Evolutionary conservation across 1,140 invertebrate species (phyloP), one percentile per base, ranked within the genome.

Genomic region (Calliphora vicina): DNA sequence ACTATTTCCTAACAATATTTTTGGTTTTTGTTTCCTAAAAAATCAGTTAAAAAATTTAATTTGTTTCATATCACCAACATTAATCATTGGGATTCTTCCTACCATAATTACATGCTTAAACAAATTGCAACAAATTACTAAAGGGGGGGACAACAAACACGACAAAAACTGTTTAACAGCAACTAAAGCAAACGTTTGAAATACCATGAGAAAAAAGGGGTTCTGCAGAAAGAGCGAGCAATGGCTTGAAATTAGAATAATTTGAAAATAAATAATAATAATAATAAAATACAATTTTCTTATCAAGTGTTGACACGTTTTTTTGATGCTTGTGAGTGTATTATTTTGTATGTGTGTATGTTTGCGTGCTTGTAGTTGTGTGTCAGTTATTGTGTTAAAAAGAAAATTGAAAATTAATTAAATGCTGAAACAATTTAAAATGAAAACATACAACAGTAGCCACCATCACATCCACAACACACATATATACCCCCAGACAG

Each of bases 301-400:
- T 67, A 67, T 67, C 23, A 67, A 67, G 61, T 67, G 61, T 67
- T 67, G 61, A 67, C 61, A 67, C 23, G 23, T 25, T 67, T 67
- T 67, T 67, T n/a, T n/a, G n/a, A 17, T 17, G 50, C 50, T 6
- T 61, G 13, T 61, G 6, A n/a, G 50, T 23, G 6, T 12, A 67
- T 2, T 1, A 23, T 67, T 67, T 23, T 6, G 25, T 1, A 8
- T 35, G 10, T 35, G 35, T 10, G 61, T 67, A 1, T 25, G 9
- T 23, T 57, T 23, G 1, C 61, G 20, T 67, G n/a, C n/a, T 61
- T 50, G 45, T 50, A 50, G 10, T 17, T 13, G 12, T 50, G 4
- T 50, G 45, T 50, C 35, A 35, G 15, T 57, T 57, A 2, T 20
- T 67, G 20, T 67, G n/a, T 67, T 23, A 9, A 23, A 23, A 67